Evolutionary conservation across 64 coral and sea anemone species (phyloP).

Genomic region (Hydrozoanthus tunicans): DNA sequence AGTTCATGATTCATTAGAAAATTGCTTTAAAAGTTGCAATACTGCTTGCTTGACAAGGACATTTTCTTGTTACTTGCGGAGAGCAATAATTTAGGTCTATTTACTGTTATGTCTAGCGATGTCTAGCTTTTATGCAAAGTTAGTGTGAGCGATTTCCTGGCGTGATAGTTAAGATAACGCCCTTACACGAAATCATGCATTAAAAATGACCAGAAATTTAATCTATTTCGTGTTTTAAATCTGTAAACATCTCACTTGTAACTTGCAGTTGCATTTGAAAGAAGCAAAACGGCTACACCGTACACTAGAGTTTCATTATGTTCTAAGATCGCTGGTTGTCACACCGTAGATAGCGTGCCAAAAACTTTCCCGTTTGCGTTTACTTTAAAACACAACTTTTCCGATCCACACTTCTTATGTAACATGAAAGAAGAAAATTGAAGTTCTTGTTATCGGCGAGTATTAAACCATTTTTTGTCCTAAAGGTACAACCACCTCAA

Average conservation of each 20-base stretch:
- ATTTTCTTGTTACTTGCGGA: background rate
- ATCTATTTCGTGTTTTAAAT: background rate
- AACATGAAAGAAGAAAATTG: background rate
- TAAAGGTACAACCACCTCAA: background rate
- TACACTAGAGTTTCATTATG: too few relatives aligned
- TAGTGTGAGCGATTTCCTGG: constrained; percentile 56
- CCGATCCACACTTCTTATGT: background rate
- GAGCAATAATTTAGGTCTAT: background rate
- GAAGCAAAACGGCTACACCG: background rate
- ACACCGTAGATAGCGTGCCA: background rate
- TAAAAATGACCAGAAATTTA: background rate
- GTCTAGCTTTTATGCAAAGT: constrained; percentile 65
- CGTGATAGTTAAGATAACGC: constrained; percentile 38
- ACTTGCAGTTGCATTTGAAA: background rate
- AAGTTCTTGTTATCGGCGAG: background rate
- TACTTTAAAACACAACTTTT: background rate
- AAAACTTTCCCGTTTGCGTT: background rate
- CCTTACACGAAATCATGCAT: constrained; percentile 9
- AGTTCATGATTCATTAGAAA: background rate
- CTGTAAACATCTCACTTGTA: background rate
- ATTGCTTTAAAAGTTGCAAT: background rate
- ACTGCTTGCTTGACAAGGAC: background rate
- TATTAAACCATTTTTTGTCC: background rate
- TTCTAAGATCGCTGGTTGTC: too few relatives aligned
- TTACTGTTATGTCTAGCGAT: constrained; percentile 55